Base-by-base conservation (phyloP, 2,888 invertebrate species). In the Acleris emargana region DNA sequence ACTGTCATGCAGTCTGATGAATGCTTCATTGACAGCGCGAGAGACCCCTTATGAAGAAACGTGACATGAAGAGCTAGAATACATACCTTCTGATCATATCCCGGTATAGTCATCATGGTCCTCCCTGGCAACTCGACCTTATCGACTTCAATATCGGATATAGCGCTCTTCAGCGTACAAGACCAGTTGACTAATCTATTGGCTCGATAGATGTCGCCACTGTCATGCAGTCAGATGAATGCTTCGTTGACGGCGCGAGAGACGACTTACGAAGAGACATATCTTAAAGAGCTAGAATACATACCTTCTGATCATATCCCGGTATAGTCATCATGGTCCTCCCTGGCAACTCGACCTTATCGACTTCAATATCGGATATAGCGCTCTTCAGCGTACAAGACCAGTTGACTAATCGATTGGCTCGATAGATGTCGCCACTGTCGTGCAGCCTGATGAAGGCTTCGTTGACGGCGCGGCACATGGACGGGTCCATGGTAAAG, bases 141-240 rank as follows among this genome's bases (percentile, higher is more conserved):
- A 83, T 99, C 99, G 3, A 99, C 99, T 89, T 99, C 99, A 72
- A 99, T 99, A 83, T 99, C 99, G 0, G 99, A 99, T 73, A 99
- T 99, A 9, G 99, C 99, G 58, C 99, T 99, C 81, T 98, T 97
- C 16, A 99, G 91, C 0, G 97, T 94, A 81, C 99, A 99, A 0
- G 99, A 99, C 99, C 99, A 99, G 93, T 99, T 99, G 4, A 99
- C 99, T 9, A 99, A 94, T 49, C 98, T 94, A 77, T 98, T 98
- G 58, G 97, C 97, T 17, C 99, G 94, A 87, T 99, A 99, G 82
- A 99, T 98, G 76, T 97, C 94, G 5, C 97, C 97, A 0, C 94
- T 93, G 68, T 98, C 97, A 82, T 98, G 97, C 43, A 99, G 90
- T 0, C 96, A 94, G 1, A 99, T 95, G 91, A 99, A 99, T 0